Evolutionary conservation across 2,797 vertebrate genomes (phyloP).

Genomic region (Anabas testudineus): DNA sequence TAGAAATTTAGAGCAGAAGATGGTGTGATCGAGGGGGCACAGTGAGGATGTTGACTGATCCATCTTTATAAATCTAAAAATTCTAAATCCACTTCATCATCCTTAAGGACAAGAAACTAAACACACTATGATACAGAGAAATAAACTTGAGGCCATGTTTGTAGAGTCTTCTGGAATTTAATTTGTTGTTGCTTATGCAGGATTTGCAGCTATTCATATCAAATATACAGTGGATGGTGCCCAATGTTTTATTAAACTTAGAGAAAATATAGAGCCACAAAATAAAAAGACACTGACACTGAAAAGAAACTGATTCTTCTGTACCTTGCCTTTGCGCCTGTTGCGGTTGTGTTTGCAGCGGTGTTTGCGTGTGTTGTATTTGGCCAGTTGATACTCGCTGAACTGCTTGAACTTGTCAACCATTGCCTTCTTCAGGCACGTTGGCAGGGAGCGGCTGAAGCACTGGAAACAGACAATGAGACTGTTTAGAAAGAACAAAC

Average conservation of each 20-base stretch:
- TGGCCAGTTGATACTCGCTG: constrained; percentile 91
- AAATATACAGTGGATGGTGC: too few species aligned
- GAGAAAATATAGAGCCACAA: not conserved
- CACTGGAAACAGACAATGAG: constrained; percentile 72
- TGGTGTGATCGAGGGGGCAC: not conserved
- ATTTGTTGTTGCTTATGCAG: too few species aligned
- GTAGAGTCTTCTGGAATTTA: too few species aligned
- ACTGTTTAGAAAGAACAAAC: not conserved
- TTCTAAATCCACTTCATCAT: too few species aligned
- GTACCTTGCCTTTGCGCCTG: constrained; percentile 63
- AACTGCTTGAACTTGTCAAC: constrained; percentile 91
- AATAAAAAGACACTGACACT: not conserved
- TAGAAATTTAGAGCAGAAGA: constrained; percentile 33
- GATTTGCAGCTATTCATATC: too few species aligned
- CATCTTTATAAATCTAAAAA: too few species aligned
- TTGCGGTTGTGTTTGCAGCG: constrained; percentile 84
- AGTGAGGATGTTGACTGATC: not conserved
- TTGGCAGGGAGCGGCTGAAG: constrained; percentile 83
- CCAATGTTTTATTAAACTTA: not conserved
- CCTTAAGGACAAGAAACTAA: too few species aligned
- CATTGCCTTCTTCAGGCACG: constrained; percentile 89
- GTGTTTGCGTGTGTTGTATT: constrained; percentile 90
- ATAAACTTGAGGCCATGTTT: too few species aligned
- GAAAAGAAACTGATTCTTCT: not conserved
- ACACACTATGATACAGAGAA: too few species aligned